Percentiles rank a stretch among this genome's conserved stretches.
These are phyloP conservation scores for Hippolais icterina DNA, from an alignment of 2,113 vertebrate species.

Conservation along the genomic window DNA sequence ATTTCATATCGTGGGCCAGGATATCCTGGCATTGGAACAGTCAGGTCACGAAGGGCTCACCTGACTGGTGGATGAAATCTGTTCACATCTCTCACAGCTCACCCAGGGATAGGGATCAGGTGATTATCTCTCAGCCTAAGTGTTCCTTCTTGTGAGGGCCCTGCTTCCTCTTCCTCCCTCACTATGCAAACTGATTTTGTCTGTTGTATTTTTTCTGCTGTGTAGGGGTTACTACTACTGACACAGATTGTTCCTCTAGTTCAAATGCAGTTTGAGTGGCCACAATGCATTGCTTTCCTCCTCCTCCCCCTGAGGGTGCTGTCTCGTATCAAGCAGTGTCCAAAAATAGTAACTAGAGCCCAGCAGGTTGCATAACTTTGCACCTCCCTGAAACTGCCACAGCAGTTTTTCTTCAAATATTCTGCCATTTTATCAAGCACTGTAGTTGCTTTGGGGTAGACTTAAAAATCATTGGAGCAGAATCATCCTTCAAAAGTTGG, in stretches of 20 bases:
- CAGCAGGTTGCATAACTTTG: not conserved
- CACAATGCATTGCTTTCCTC: not conserved
- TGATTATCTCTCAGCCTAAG: not conserved
- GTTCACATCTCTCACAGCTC: not conserved
- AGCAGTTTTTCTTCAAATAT: not conserved
- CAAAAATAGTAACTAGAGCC: not conserved
- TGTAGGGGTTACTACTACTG: not conserved
- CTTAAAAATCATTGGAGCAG: not conserved
- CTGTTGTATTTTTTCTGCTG: not conserved
- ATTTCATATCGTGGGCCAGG: fast-evolving
- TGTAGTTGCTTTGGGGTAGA: not conserved
- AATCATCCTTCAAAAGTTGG: not conserved
- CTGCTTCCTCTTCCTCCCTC: not conserved
- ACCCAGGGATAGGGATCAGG: not conserved
- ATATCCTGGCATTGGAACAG: not conserved
- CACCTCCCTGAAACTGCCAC: not conserved
- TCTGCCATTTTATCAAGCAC: not conserved
- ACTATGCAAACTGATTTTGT: not conserved
- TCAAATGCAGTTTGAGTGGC: not conserved
- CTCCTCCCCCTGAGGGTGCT: not conserved
- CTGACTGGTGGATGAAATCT: not conserved
- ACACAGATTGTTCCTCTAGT: not conserved
- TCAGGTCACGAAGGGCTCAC: not conserved
- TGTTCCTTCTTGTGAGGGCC: not conserved
- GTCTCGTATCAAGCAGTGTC: not conserved